Evolutionary conservation across 2,888 invertebrate species (phyloP).

Genomic region (Bellardia pandia): DNA sequence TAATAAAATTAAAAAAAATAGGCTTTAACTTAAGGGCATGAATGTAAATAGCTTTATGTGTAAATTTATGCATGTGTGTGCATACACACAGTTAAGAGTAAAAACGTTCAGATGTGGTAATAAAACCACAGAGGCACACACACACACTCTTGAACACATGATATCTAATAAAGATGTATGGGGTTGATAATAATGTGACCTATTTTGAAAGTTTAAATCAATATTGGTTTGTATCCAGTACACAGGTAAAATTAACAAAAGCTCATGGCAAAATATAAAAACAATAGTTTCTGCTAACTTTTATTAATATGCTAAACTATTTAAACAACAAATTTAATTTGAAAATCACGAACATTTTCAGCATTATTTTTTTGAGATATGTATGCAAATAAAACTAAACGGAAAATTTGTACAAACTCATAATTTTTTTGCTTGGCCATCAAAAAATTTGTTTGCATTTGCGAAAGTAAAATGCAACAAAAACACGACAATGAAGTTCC

Average conservation of each 20-base stretch:
- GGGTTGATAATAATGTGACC: conserved; percentile 62
- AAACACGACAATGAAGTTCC: conserved; percentile 38
- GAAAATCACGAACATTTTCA: conserved; percentile 3
- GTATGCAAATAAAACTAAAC: conserved; percentile 28
- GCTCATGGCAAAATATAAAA: conserved; percentile 16
- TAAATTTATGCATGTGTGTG: neutral
- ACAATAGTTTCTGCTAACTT: conserved; percentile 18
- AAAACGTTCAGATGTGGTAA: conserved; percentile 56
- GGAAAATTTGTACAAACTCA: conserved; percentile 36
- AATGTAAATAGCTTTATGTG: conserved; percentile 14
- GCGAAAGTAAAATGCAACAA: conserved; percentile 15
- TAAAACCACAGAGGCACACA: conserved; percentile 42
- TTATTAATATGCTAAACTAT: conserved; percentile 7
- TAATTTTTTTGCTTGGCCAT: conserved; percentile 6
- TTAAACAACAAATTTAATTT: conserved; percentile 29
- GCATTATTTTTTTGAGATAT: neutral
- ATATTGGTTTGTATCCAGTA: conserved; percentile 56
- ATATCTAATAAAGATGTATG: conserved; percentile 61
- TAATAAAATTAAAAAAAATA: conserved; percentile 29
- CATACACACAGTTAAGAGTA: neutral
- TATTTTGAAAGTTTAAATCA: conserved; percentile 67
- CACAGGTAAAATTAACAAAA: conserved; percentile 52
- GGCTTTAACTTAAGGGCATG: conserved; percentile 37
- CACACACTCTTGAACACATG: conserved; percentile 1
- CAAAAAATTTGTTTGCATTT: conserved; percentile 53